phyloP scores from a whole-genome alignment of 2,888 invertebrate species.

The Maniola hyperantus region DNA sequence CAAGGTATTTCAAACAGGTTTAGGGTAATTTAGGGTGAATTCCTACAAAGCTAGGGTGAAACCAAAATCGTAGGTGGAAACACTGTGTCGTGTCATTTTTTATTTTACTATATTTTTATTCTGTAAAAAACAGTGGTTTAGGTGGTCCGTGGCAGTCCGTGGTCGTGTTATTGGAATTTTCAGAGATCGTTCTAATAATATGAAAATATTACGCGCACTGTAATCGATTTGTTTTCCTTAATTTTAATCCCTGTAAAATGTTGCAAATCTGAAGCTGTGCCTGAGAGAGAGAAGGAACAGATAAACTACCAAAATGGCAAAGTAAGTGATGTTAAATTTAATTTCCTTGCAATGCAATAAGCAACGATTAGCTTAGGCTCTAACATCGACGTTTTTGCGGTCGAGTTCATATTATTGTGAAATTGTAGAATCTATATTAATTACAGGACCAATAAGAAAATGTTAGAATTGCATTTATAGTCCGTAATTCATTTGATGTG shows the following conservation, averaged over 20 bases:
- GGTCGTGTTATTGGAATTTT: slow-evolving; percentile 41
- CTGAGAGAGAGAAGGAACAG: slow-evolving; percentile 32
- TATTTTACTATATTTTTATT: slow-evolving; percentile 26
- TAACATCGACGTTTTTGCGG: slow-evolving; percentile 28
- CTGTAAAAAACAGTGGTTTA: slow-evolving; percentile 31
- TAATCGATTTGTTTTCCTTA: slow-evolving; percentile 44
- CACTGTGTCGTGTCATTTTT: not conserved
- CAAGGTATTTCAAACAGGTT: no score
- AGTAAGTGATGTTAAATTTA: slow-evolving; percentile 56
- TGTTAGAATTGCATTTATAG: not conserved
- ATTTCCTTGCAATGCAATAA: slow-evolving; percentile 23
- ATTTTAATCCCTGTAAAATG: slow-evolving; percentile 47
- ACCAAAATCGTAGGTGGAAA: no score
- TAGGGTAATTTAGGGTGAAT: no score
- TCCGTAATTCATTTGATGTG: not conserved
- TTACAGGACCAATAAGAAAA: not conserved
- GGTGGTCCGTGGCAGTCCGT: not conserved
- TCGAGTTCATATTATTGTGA: slow-evolving; percentile 23
- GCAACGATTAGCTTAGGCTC: slow-evolving; percentile 28
- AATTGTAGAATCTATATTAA: slow-evolving; percentile 13
- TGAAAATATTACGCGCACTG: slow-evolving; percentile 48
- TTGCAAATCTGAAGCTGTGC: slow-evolving; percentile 43
- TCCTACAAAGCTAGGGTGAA: no score
- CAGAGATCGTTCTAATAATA: slow-evolving; percentile 42
- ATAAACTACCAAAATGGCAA: slow-evolving; percentile 65